These are phyloP conservation scores for Pilophorus perplexus DNA, from an alignment of 2,888 invertebrate genomes.

Conservation along the genomic window DNA sequence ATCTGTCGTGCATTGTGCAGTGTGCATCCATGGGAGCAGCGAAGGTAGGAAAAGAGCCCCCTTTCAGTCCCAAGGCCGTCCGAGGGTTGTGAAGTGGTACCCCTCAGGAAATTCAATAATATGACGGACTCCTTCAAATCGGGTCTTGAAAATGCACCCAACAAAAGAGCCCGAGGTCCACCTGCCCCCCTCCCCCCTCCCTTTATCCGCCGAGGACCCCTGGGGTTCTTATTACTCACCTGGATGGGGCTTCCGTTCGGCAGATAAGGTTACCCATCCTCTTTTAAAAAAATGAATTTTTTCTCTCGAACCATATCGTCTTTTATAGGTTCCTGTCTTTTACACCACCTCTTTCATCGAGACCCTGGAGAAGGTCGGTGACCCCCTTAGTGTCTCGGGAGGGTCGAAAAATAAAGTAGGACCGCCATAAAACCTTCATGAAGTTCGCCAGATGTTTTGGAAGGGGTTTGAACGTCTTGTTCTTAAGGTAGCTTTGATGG, in stretches of 20 bases:
- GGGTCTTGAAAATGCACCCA: background rate
- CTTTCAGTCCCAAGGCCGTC: too few species aligned
- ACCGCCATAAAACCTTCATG: too few species aligned
- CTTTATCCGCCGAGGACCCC: background rate
- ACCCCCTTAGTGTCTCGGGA: background rate
- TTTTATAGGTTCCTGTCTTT: background rate
- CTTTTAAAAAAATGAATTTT: background rate
- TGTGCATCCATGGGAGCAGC: too few species aligned
- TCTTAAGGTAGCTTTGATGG: too few species aligned
- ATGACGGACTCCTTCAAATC: conserved; percentile 16
- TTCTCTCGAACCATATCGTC: background rate
- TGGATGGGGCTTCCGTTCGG: conserved; percentile 33
- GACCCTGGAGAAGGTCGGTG: conserved; percentile 1
- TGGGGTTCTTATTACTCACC: conserved; percentile 27
- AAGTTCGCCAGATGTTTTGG: too few species aligned
- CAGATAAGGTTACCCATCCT: conserved; percentile 23
- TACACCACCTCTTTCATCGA: conserved; percentile 2
- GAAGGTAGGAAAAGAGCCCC: too few species aligned
- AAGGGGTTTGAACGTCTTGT: too few species aligned
- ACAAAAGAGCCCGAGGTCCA: conserved; percentile 2
- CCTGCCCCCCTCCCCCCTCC: background rate
- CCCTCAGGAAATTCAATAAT: conserved; percentile 17
- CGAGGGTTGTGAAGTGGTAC: too few species aligned
- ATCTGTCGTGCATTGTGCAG: too few species aligned
- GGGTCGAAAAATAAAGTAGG: too few species aligned